phyloP scores from a whole-genome alignment of 53 echinoderm and acorn worm species.

The Hippasteria phrygiana region DNA sequence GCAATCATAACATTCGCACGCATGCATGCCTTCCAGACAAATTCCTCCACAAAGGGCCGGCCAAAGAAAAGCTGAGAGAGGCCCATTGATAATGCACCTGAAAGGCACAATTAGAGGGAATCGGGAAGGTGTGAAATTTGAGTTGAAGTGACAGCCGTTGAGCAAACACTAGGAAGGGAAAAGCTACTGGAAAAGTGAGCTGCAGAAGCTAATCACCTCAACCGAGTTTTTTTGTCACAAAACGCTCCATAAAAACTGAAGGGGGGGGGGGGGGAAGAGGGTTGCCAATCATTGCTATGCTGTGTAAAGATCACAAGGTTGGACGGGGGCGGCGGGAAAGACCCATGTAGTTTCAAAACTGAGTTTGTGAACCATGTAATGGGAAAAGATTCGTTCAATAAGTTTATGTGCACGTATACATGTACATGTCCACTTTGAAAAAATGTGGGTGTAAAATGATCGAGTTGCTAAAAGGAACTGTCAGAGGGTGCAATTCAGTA shows the following conservation, averaged over 20 bases:
- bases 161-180: conserved; percentile 26
- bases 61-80: not conserved
- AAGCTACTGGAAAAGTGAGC: not conserved
- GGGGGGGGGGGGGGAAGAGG: too few relatives aligned
- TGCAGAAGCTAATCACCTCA: not conserved
- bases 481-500: too few relatives aligned
- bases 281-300: not conserved
- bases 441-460: too few relatives aligned
- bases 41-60: conserved; percentile 18
- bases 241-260: not conserved
- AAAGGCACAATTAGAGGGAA: conserved; percentile 39
- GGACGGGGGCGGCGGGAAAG: too few relatives aligned
- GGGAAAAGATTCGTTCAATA: too few relatives aligned
- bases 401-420: too few relatives aligned
- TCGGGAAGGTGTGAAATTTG: conserved; percentile 37
- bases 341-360: too few relatives aligned
- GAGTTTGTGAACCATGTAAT: too few relatives aligned
- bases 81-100: conserved; percentile 8
- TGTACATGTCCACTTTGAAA: too few relatives aligned
- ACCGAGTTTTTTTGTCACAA: not conserved
- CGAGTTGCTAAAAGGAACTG: too few relatives aligned
- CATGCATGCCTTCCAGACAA: conserved; percentile 41
- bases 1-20: conserved; percentile 52
- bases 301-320: not conserved
- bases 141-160: conserved; percentile 53